Conservation (phyloP, 2,113 vertebrate genomes). For the Burhinus oedicnemus region DNA sequence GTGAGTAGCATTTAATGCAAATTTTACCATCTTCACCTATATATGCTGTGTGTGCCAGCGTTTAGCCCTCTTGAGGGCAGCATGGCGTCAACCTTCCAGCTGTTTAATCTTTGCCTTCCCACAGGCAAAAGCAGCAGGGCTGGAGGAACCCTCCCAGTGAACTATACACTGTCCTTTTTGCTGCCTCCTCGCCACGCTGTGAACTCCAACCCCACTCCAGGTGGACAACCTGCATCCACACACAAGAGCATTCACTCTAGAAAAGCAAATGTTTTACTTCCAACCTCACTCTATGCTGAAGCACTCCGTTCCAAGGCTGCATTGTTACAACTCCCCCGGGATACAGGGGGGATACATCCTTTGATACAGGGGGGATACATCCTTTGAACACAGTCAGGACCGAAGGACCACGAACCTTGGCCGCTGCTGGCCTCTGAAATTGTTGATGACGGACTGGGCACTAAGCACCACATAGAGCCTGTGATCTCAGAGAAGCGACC, state of each 20-base stretch:
- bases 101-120: neutral
- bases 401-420: neutral
- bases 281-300: neutral
- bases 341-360: neutral
- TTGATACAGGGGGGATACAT: neutral
- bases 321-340: accelerated
- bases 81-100: neutral
- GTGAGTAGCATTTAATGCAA: neutral
- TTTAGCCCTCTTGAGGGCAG: neutral
- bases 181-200: neutral
- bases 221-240: neutral
- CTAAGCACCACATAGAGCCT: neutral
- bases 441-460: neutral
- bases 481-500: neutral
- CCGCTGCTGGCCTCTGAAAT: neutral
- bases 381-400: neutral
- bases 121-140: neutral
- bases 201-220: neutral
- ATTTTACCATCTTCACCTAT: neutral
- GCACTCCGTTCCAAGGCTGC: neutral
- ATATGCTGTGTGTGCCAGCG: neutral
- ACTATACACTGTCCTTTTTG: neutral
- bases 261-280: accelerated
- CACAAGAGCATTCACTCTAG: neutral
- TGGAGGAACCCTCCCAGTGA: neutral